Conservation (phyloP, 2,113 vertebrate genomes). For the Ciconia boyciana region DNA sequence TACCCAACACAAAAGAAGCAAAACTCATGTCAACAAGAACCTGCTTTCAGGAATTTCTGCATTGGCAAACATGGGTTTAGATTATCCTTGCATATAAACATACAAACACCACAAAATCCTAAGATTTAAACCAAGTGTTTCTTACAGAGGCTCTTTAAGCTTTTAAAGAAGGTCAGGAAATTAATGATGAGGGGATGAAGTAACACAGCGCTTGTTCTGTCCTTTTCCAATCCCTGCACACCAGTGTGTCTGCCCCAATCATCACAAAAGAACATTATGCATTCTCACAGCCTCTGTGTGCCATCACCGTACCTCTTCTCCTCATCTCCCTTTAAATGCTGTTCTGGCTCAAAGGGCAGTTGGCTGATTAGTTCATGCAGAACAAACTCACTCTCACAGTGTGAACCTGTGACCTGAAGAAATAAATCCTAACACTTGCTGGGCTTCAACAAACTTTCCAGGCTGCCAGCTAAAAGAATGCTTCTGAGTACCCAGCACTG, state of each 20-base stretch:
- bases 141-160: not conserved
- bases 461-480: not conserved
- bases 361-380: not conserved
- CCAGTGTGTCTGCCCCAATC: not conserved
- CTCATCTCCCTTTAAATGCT: not conserved
- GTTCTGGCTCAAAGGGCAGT: not conserved
- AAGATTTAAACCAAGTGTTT: not conserved
- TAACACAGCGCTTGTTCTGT: not conserved
- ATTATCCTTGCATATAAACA: not conserved
- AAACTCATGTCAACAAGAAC: not conserved
- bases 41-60: not conserved
- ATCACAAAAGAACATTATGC: not conserved
- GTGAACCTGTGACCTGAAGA: not conserved
- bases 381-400: not conserved
- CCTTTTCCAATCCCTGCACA: not conserved
- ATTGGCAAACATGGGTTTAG: not conserved
- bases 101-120: not conserved
- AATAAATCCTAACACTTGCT: conserved; percentile 3
- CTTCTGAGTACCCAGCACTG: not conserved
- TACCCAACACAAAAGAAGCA: not conserved
- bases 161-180: not conserved
- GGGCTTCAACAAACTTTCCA: not conserved
- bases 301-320: not conserved
- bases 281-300: not conserved
- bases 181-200: not conserved